Evolutionary conservation across 2,797 vertebrate species (phyloP).

Genomic region (Merluccius polli): DNA sequence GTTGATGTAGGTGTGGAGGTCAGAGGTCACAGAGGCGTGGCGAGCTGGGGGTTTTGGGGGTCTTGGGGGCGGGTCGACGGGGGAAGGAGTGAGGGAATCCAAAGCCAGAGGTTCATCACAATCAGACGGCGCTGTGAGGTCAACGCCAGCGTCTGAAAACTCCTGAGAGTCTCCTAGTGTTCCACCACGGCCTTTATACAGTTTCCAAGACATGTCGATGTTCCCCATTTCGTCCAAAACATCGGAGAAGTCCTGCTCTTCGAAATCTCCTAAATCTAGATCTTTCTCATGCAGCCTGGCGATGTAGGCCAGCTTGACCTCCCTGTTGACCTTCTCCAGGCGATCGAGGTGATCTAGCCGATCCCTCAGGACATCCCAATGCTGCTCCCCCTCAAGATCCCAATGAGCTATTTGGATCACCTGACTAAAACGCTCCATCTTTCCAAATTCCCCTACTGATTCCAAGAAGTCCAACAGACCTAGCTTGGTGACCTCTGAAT

Average conservation of each 20-base stretch:
- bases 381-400: conserved; percentile 73
- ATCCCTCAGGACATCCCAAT: conserved; percentile 71
- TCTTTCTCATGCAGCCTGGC: conserved; percentile 72
- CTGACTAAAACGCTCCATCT: conserved; percentile 78
- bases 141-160: conserved; percentile 79
- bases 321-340: conserved; percentile 76
- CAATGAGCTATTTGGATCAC: conserved; percentile 75
- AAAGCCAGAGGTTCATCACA: conserved; percentile 67
- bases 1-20: conserved; percentile 75
- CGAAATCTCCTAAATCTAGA: conserved; percentile 68
- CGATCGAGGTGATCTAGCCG: conserved; percentile 74
- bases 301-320: conserved; percentile 69
- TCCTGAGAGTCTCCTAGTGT: conserved; percentile 71
- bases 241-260: conserved; percentile 70
- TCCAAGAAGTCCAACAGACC: conserved; percentile 75
- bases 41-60: conserved; percentile 76
- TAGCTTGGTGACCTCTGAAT: conserved; percentile 65
- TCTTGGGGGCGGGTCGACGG: conserved; percentile 66
- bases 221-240: conserved; percentile 75
- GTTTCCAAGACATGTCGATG: conserved; percentile 70
- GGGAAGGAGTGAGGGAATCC: conserved; percentile 71
- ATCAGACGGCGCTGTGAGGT: conserved; percentile 75
- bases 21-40: conserved; percentile 68
- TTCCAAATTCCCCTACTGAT: conserved; percentile 76
- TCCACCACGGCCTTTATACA: conserved; percentile 62